Base-by-base conservation (phyloP, 2,888 invertebrate species). In the Acronicta alni region DNA sequence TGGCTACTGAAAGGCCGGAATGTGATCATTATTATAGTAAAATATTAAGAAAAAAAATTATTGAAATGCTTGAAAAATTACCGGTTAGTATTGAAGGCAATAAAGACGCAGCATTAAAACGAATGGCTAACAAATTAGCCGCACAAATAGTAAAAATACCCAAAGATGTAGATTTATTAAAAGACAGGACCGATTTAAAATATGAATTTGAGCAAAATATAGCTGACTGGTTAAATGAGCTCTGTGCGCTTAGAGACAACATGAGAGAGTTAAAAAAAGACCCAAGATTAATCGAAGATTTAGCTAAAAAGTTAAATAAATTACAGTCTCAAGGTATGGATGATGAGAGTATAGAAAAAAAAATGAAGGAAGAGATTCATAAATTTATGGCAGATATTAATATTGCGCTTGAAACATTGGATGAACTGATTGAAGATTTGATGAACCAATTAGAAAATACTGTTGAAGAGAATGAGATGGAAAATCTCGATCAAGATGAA, bases 21-120 rank as follows among this genome's bases (percentile, higher is more conserved):
- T 54, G 70, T 58, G 66, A 76, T 32, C 42, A 53, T 30, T 57
- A 63, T 59, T 71, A 70, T 54, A 63, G 41, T 54, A 47, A 73
- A 14, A 48, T 55, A n/a, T 57, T 85, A 30, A 76, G 72, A 56
- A 43, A 58, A 12, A 76, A 77, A 58, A 69, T 82, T 9, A 45
- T 61, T 15, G 56, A 77, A 46, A 57, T 76, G 12, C 55, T 86
- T 14, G 47, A 75, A 30, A 55, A 72, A 20, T 57, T 78, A 42
- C 70, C 77, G 14, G 55, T 79, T 9, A 48, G 65, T 49, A 39
- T 58, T 6, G 16, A 51, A 23, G 51, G 51, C 12, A 63, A 65
- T 43, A 55, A 60, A 37, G 57, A 65, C 23, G 16, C 15, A 3
- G 44, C n/a, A 6, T 45, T 72, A 5, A 57, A 60, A 23, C 49